Evolutionary conservation across 2,888 invertebrate species (phyloP), one percentile per base, ranked within the genome.

Genomic region (Timema podura): DNA sequence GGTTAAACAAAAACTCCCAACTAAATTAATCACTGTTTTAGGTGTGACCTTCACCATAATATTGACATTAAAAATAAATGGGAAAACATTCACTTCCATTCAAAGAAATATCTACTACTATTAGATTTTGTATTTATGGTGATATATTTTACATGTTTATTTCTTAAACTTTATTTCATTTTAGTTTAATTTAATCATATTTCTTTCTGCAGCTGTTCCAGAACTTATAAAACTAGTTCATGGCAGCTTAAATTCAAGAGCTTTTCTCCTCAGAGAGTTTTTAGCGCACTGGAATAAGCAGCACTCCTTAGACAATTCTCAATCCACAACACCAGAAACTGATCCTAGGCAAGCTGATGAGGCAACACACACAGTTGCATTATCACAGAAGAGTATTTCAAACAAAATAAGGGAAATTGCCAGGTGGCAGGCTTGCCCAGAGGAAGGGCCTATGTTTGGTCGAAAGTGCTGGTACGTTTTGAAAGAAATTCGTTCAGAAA

Each of bases 381-480:
- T 73, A 10, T 54, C 69, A 10, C 72, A 73, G 68, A 65, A 48
- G 6, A 75, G 74, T 64, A 73, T 75, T 11, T 78, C 79, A 0
- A 82, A 81, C 59, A 85, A 86, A 77, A 85, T 91, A 48, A 84
- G 84, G 66, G 84, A 87, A 74, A 81, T 89, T 13, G 89, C 89
- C 0, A 81, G 80, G 3, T 88, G 89, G 84, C 85, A 83, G 73
- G 81, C 83, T 67, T 84, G 85, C 73, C 81, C 85, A 0, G 85
- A 86, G n/a, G 82, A 83, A 66, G 85, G 84, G 1, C 79, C 83
- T 6, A 80, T 84, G 79, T 83, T 84, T 71, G 85, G 85, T 68
- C 87, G 85, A 70, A 79, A 80, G n/a, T 88, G 88, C 75, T 91
- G 91, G 91, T 84, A 86, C 75, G 89, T 91, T 11, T 45, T 69